phyloP scores from a whole-genome alignment of 2,113 vertebrate species.

The Lethenteron reissneri region DNA sequence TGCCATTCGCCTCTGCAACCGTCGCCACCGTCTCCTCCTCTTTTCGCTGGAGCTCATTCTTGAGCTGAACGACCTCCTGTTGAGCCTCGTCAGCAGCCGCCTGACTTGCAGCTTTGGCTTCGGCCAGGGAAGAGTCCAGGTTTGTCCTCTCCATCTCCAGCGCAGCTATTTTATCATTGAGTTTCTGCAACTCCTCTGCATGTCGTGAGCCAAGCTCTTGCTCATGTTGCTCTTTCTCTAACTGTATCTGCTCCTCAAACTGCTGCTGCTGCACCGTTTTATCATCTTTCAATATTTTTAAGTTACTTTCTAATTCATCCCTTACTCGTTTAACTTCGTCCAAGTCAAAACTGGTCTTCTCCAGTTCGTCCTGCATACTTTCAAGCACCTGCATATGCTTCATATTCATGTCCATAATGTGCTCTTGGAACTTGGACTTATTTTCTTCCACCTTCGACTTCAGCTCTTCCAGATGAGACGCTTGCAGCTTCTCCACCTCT shows the following conservation, averaged over 20 bases:
- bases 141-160: neutral
- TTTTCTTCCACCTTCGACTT: constrained; percentile 42
- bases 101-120: neutral
- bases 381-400: constrained; percentile 63
- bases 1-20: too few species aligned
- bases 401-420: constrained; percentile 69
- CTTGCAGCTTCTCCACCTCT: constrained; percentile 19
- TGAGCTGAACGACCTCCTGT: too few species aligned
- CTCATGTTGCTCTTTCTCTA: constrained; percentile 29
- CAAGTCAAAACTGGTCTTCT: constrained; percentile 45
- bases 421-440: constrained; percentile 40
- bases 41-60: too few species aligned
- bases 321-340: constrained; percentile 33
- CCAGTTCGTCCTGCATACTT: constrained; percentile 55
- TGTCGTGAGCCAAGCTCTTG: neutral
- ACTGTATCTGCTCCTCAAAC: constrained; percentile 28
- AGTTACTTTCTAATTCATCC: constrained; percentile 32
- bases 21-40: too few species aligned
- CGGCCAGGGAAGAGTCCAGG: neutral
- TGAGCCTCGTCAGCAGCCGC: too few species aligned
- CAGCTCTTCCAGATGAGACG: constrained; percentile 23
- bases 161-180: neutral
- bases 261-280: constrained; percentile 22
- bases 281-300: constrained; percentile 22
- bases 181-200: neutral